Evolutionary conservation across 2,797 vertebrate species (phyloP).

Genomic region (Taenioides sp.): DNA sequence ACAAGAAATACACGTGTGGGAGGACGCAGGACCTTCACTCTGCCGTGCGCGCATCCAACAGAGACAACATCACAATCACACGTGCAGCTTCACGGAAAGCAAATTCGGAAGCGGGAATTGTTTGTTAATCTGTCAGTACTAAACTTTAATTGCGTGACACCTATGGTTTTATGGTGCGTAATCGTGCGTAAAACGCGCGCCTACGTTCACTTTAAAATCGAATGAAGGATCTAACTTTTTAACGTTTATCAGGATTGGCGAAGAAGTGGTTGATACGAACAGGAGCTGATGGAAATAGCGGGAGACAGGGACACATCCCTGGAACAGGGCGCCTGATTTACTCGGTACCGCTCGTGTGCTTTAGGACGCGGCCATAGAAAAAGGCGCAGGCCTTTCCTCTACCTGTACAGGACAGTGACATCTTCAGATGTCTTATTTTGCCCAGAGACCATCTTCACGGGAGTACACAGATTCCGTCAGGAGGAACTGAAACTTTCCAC

Average conservation of each 20-base stretch:
- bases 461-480: constrained; percentile 48
- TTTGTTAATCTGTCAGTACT: background rate
- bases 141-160: constrained; percentile 9
- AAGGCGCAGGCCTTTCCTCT: constrained; percentile 11
- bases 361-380: constrained; percentile 15
- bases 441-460: constrained; percentile 35
- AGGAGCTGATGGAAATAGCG: constrained; percentile 47
- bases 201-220: constrained; percentile 5
- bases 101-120: constrained; percentile 24
- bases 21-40: constrained; percentile 67
- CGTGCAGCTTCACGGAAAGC: constrained; percentile 35
- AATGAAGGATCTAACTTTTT: constrained; percentile 36
- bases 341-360: constrained; percentile 26
- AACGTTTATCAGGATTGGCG: constrained; percentile 15
- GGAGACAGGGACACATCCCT: constrained; percentile 42
- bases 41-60: constrained; percentile 45
- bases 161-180: constrained; percentile 30
- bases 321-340: constrained; percentile 21
- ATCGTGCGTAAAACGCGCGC: constrained; percentile 51
- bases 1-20: constrained; percentile 75
- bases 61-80: constrained; percentile 35
- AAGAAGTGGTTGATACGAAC: constrained; percentile 40
- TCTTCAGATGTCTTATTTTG: constrained; percentile 56
- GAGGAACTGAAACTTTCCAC: constrained; percentile 59
- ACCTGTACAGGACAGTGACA: constrained; percentile 42